Evolutionary conservation across 2,113 vertebrate genomes (phyloP), one percentile per base, ranked within the genome.

Genomic region (Apeltes quadracus): DNA sequence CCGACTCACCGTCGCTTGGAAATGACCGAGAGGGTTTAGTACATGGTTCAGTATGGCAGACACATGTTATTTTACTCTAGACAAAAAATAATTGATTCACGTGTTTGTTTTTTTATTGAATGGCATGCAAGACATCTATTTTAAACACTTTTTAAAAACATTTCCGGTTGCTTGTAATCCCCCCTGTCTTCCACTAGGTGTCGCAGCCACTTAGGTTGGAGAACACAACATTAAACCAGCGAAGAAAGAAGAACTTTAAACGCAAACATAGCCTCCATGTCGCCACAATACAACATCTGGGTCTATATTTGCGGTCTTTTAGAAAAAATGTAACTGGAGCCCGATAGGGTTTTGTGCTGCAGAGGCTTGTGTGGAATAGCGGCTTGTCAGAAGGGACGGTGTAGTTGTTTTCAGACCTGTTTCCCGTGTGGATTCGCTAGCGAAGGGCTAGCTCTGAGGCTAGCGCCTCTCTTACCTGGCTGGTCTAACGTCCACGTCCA

Each of bases 381-480:
- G 38, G 63, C 36, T 18, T 15, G 62, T 55, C 50, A 61, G 61
- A 25, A 22, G 14, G 10, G n/a, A 27, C 41, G 39, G 54, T 65
- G 69, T 56, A 72, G 2, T 36, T 43, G 20, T 55, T 72, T 27
- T 14, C 65, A 38, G 34, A n/a, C 72, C 39, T 58, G 59, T 43
- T 81, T 71, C 75, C 51, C 59, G 20, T 55, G 59, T 61, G 39
- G 62, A 63, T 72, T 39, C 54, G 58, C 56, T 43, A 50, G 83
- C 79, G 84, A 73, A 82, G 32, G 32, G 84, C 80, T 91, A 89
- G 78, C 78, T 79, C 48, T 46, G 16, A 61, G 57, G 79, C 71
- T 86, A 86, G 82, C 78, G 71, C 53, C 41, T 72, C 51, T 72
- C 48, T n/a, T 48, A 7, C 39, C 53, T 68, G 61, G 51, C 44